phyloP scores from a whole-genome alignment of 2,888 invertebrate species.

The Opisthograptis luteolata region DNA sequence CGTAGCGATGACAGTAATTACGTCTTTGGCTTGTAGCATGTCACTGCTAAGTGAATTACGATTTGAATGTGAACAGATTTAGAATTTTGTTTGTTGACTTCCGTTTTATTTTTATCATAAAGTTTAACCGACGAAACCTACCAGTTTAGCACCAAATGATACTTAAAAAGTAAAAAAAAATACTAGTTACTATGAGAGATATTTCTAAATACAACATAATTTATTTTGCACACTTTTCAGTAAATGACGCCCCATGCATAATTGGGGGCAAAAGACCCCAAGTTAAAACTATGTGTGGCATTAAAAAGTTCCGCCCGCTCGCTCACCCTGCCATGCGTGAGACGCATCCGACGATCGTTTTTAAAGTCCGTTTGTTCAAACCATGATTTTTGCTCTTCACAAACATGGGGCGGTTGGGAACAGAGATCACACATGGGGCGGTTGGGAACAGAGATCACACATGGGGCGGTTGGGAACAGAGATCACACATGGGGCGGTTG shows the following conservation, averaged over 20 bases:
- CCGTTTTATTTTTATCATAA: too few relatives aligned
- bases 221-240: too few relatives aligned
- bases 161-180: too few relatives aligned
- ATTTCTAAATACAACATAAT: too few relatives aligned
- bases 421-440: constrained; percentile 20
- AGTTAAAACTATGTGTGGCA: constrained; percentile 43
- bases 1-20: constrained; percentile 64
- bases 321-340: constrained; percentile 60
- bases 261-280: constrained; percentile 22
- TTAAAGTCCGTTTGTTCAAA: constrained; percentile 69
- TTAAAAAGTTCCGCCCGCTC: constrained; percentile 77
- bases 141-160: too few relatives aligned
- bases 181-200: too few relatives aligned
- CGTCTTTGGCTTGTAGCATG: constrained; percentile 39
- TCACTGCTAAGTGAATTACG: constrained; percentile 34
- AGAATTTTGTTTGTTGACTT: too few relatives aligned
- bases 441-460: constrained; percentile 16
- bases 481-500: constrained; percentile 19
- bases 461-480: constrained; percentile 4
- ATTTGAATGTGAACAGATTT: background rate
- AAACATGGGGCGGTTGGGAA: constrained; percentile 17
- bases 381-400: constrained; percentile 48
- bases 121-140: too few relatives aligned
- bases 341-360: constrained; percentile 65
- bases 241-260: too few relatives aligned